phyloP scores from a whole-genome alignment of 1,140 invertebrate species.

The Steinernema feltiae region DNA sequence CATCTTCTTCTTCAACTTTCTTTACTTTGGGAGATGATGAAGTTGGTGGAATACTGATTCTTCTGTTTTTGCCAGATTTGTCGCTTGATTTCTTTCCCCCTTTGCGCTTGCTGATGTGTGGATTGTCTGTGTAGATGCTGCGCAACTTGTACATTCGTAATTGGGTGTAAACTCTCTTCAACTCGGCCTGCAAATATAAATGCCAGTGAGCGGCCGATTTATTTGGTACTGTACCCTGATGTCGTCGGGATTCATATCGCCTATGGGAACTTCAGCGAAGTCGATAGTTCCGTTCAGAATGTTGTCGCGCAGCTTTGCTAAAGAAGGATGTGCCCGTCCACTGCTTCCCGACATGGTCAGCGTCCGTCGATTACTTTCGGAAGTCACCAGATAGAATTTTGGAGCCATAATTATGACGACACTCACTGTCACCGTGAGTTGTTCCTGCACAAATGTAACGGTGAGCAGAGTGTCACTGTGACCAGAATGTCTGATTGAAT shows the following conservation, averaged over 20 bases:
- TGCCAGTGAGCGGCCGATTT: too few relatives aligned
- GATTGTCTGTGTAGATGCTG: conserved; percentile 83
- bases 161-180: conserved; percentile 81
- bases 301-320: conserved; percentile 64
- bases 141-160: conserved; percentile 72
- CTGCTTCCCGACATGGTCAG: conserved; percentile 58
- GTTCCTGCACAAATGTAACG: conserved; percentile 51
- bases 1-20: conserved; percentile 45
- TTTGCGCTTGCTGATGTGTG: conserved; percentile 82
- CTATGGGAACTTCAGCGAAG: conserved; percentile 74
- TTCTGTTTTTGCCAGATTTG: conserved; percentile 67
- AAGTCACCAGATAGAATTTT: conserved; percentile 40
- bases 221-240: conserved; percentile 65
- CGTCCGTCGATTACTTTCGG: conserved; percentile 57
- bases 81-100: conserved; percentile 84
- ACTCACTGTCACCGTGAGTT: conserved; percentile 56
- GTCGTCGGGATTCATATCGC: conserved; percentile 82
- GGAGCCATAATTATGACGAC: conserved; percentile 44
- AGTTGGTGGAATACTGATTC: conserved; percentile 46
- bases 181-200: conserved; percentile 68
- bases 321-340: conserved; percentile 57
- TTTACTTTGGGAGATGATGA: conserved; percentile 46
- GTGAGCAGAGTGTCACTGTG: conserved; percentile 41
- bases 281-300: conserved; percentile 75
- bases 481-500: conserved; percentile 42